phyloP scores from a whole-genome alignment of 2,797 vertebrate species.

The Clamator glandarius region DNA sequence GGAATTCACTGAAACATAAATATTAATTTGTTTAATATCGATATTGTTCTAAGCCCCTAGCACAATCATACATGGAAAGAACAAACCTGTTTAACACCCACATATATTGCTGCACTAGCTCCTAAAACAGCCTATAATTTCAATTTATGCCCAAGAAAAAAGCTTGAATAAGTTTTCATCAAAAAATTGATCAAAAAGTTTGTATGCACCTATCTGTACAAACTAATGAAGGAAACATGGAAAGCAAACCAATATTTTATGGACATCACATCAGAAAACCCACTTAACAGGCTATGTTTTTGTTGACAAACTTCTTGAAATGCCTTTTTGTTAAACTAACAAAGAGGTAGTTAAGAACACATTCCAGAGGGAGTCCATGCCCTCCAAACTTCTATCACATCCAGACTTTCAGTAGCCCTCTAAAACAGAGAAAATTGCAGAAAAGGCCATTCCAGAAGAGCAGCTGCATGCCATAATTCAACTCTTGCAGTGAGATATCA shows the following conservation, averaged over 20 bases:
- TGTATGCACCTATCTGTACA: neutral
- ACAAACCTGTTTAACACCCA: neutral
- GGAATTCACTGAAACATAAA: neutral
- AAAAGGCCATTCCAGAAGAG: neutral
- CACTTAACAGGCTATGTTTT: neutral
- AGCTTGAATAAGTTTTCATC: neutral
- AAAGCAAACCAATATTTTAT: neutral
- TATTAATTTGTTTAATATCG: neutral
- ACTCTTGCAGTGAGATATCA: neutral
- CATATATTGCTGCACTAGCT: neutral
- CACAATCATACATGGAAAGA: neutral
- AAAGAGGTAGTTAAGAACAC: neutral
- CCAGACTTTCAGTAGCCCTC: neutral
- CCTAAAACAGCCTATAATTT: neutral
- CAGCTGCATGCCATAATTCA: neutral
- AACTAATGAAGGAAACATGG: neutral
- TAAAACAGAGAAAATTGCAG: neutral
- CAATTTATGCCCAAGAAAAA: neutral
- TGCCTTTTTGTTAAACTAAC: neutral
- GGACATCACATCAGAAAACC: constrained; percentile 23
- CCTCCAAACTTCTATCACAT: neutral
- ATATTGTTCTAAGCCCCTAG: neutral
- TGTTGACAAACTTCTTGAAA: neutral
- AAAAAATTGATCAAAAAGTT: neutral
- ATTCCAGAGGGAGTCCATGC: neutral